Conservation (phyloP, 2,888 invertebrate genomes). For the Caenorhabditis afra region DNA sequence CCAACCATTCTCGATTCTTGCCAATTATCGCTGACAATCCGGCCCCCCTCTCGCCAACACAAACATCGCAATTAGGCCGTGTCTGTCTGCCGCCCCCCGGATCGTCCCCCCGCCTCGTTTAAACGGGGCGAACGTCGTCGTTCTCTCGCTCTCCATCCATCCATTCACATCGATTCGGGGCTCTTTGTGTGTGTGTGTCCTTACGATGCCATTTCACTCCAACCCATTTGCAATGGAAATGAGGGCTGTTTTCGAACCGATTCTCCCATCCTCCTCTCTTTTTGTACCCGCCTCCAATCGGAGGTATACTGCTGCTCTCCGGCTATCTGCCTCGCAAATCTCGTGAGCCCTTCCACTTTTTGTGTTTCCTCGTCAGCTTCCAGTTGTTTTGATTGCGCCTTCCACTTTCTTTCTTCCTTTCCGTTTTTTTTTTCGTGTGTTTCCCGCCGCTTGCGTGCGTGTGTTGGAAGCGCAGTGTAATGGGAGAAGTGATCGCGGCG, state of each 20-base stretch:
- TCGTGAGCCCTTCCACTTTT: no score
- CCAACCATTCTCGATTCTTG: conserved; percentile 23
- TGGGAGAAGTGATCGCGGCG: not conserved
- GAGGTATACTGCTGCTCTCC: no score
- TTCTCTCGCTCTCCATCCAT: conserved; percentile 14
- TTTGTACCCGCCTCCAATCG: no score
- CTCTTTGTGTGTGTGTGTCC: not conserved
- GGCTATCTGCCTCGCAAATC: no score
- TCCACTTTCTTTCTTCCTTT: conserved; percentile 14
- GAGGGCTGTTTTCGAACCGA: no score
- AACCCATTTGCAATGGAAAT: no score
- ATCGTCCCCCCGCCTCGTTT: conserved; percentile 16
- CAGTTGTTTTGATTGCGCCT: not conserved
- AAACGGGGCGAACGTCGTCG: not conserved
- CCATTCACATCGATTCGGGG: not conserved
- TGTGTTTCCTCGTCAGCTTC: not conserved
- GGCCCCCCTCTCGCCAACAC: conserved; percentile 8
- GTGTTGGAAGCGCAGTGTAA: conserved; percentile 25
- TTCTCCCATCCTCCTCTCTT: no score
- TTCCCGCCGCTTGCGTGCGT: conserved; percentile 18
- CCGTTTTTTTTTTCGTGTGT: conserved; percentile 22
- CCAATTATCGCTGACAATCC: conserved; percentile 22
- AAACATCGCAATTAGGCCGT: conserved; percentile 43
- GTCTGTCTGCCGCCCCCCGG: not conserved
- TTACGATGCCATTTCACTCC: not conserved